A percentile compares a stretch with the other conserved stretches of the same genome.
phyloP scores from a whole-genome alignment of 2,888 invertebrate species.

The Alloscopus bannaensis region DNA sequence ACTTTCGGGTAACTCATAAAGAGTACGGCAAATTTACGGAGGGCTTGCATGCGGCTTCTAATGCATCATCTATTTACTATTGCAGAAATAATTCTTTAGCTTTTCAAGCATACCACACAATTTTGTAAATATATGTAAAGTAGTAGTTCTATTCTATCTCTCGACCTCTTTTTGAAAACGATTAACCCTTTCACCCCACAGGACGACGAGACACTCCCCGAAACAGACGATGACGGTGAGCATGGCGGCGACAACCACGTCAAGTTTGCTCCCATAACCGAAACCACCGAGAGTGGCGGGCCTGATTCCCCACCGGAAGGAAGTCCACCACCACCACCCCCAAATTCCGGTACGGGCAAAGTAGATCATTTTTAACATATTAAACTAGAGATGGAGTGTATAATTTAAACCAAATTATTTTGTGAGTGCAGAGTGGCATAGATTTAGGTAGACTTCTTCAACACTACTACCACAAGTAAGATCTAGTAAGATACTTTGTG shows the following conservation, averaged over 20 bases:
- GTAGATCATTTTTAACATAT: conserved; percentile 11
- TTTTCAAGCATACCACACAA: too few relatives aligned
- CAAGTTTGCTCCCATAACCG: conserved; percentile 16
- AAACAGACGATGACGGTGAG: conserved; percentile 18
- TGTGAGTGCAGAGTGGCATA: too few relatives aligned
- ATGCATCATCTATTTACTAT: too few relatives aligned
- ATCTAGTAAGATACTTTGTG: too few relatives aligned
- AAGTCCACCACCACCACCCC: conserved; percentile 15
- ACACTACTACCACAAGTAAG: too few relatives aligned
- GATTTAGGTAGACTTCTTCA: too few relatives aligned
- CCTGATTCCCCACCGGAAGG: not conserved
- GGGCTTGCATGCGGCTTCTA: too few relatives aligned
- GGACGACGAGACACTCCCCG: conserved; percentile 21
- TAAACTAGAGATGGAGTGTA: too few relatives aligned
- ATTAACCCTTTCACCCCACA: not conserved
- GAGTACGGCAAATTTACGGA: too few relatives aligned
- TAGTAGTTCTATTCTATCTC: conserved; percentile 9
- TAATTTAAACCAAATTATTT: too few relatives aligned
- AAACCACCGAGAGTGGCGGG: conserved; percentile 12
- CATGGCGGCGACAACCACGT: not conserved
- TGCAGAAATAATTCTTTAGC: too few relatives aligned
- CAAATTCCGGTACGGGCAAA: conserved; percentile 1
- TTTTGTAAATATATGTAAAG: conserved; percentile 4
- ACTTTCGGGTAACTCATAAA: too few relatives aligned
- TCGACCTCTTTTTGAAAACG: not conserved